phyloP scores from a whole-genome alignment of 1,140 invertebrate species.

The Cyrtorhinus lividipennis region DNA sequence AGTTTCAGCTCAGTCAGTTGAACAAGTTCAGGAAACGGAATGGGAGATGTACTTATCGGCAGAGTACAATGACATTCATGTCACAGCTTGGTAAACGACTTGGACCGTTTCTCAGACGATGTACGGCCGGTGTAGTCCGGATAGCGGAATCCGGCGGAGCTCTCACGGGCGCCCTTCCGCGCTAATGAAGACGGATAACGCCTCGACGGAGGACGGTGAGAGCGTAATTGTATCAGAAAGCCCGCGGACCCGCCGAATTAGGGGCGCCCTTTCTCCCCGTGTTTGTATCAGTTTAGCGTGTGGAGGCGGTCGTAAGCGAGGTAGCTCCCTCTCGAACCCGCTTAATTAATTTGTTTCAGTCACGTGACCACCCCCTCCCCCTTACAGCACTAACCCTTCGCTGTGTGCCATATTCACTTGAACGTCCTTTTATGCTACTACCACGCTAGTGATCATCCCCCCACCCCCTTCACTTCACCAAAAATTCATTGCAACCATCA shows the following conservation, averaged over 20 bases:
- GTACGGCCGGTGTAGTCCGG: slow-evolving; percentile 24
- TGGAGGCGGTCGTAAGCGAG: not conserved
- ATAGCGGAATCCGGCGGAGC: too few species aligned
- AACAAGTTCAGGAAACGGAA: too few species aligned
- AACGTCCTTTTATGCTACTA: too few species aligned
- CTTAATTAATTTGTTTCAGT: not conserved
- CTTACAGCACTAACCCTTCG: too few species aligned
- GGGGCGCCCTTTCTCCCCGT: not conserved
- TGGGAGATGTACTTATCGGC: too few species aligned
- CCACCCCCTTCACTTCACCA: too few species aligned
- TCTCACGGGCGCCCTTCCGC: not conserved
- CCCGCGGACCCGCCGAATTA: too few species aligned
- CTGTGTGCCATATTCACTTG: too few species aligned
- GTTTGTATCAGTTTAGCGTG: not conserved
- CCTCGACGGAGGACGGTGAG: slow-evolving; percentile 18
- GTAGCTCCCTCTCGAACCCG: not conserved
- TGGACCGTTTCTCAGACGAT: not conserved
- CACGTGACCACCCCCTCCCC: not conserved
- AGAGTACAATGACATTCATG: too few species aligned
- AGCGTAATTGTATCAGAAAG: not conserved
- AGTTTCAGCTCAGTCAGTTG: too few species aligned
- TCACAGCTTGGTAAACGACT: not conserved
- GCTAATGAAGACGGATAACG: slow-evolving; percentile 26
- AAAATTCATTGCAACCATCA: too few species aligned
- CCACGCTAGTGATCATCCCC: too few species aligned